Base-by-base conservation (phyloP, 2,113 vertebrate species). In the Tachuris rubrigastra region DNA sequence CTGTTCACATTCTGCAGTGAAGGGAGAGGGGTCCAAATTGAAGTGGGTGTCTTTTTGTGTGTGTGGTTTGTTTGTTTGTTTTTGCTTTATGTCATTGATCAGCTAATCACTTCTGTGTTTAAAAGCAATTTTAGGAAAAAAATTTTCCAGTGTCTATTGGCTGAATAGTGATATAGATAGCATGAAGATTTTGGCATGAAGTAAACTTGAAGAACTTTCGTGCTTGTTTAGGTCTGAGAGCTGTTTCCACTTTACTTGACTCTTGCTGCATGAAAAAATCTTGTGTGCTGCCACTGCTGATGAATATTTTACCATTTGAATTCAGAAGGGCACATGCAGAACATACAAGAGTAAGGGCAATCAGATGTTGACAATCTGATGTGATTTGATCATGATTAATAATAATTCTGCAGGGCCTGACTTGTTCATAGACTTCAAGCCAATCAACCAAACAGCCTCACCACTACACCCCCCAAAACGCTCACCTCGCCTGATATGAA, bases 361-460 rank as follows among this genome's bases (percentile, higher is more conserved):
- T 69, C 46, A 65, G 47, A 65, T 68, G 41, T 56, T 76, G 90
- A 25, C 74, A 95, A 80, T 37, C 37, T 94, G 62, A 87, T 37
- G 37, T 53, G 71, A 94, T 75, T 58, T 91, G 62, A 85, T 60
- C 52, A 47, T 78, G 74, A 82, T 71, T 81, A 87, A 66, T 87
- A 89, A 73, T 31, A 96, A 44, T 42, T 72, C 21, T 82, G 39
- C 74, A 68, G 56, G 41, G 21, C 49, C 49, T 63, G 30, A 22
- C 24, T 87, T 85, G 35, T 72, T 90, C 56, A 52, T 24, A 82
- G 65, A 20, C 25, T 53, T 85, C 11, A 82, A 82, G 39, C 20
- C 20, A 74, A 25, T 5, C 20, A 60, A 24, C 7, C 52, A 63
- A 68, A 12, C 55, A 74, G 27, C 50, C 25, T 39, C 39, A n/a